Base-by-base conservation (phyloP, 1,140 invertebrate species). In the Oedothorax gibbosus region DNA sequence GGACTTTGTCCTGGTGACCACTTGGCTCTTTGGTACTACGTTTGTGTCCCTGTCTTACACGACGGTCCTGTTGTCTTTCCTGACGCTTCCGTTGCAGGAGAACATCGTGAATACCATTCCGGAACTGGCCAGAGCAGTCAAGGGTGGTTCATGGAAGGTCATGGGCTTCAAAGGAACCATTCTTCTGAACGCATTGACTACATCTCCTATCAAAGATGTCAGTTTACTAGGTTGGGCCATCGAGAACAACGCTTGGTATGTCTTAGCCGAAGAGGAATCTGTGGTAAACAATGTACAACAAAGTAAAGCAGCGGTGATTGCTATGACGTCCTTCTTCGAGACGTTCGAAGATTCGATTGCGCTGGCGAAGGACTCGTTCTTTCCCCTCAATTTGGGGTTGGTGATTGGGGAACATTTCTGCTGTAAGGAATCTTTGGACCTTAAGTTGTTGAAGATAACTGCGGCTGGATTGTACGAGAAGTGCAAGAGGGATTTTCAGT, bases 1-100 rank as follows among this genome's bases (percentile, higher is more conserved):
- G 3, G 54, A 77, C 8, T 20, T 51, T n/a, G 15, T 57, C 9
- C 62, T 77, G n/a, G 8, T 77, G 21, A 49, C 21, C 15, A 18
- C 60, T 3, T 79, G 77, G 77, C 53, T 62, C 6, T 3, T 54
- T 21, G 62, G 15, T 7, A 14, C 53, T 12, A 21, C 60, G 5
- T 51, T 79, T 15, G 50, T 79, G 18, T 79, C 62, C 2, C 14
- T 35, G 9, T 64, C 57, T 54, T 79, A 79, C 14, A 64, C 77
- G 10, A 51, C 20, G 7, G 77, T 68, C 0, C 53, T 79, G 0
- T 50, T 64, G 7, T 79, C 77, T 15, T 79, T 79, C 21, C 57
- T 79, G n/a, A 79, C 57, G 20, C 21, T 79, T 5, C 51, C 77
- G 2, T 9, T 79, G 18, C 35, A 62, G 54, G 64, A 79, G 12